Evolutionary conservation across 2,797 vertebrate species (phyloP), one percentile per base, ranked within the genome.

Genomic region (Silurus aristotelis): DNA sequence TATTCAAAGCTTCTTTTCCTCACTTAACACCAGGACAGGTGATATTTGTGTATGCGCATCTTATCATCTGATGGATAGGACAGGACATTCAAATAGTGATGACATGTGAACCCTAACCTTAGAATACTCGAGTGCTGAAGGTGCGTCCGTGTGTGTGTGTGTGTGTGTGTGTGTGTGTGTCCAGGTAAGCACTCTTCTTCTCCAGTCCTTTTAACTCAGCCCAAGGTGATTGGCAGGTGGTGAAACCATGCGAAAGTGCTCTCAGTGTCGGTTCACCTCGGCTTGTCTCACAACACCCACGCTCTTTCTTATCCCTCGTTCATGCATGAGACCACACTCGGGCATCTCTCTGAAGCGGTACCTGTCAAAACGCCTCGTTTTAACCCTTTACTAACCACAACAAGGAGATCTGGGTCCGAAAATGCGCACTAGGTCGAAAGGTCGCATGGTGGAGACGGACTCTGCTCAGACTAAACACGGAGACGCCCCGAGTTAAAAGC

Each of bases 221-320:
- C 82, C 66, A 5, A 55, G 84, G 90, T 92, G 93, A 93, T 83
- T 94, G 93, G 91, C 93, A 91, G 88, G 84, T 88, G 87, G 83
- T 88, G 91, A 92, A 93, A 93, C 91, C 91, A 88, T 80, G 87
- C 90, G 90, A 92, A 93, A 94, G 91, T 93, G 90, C 88, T 90
- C 92, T 93, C 90, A 88, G 88, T 89, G 87, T 91, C 88, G 89
- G 90, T 92, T 92, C 91, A 88, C 90, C 92, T 91, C 87, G 84
- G 60, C 89, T 86, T 83, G 83, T 87, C 89, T 92, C 89, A 91
- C 87, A 87, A 90, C 87, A 73, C 77, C 83, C 87, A 90, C 88
- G 85, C 87, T 87, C 81, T 85, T 38, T 83, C 56, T 88, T 64
- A 84, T 82, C 66, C 87, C 82, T 71, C 82, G 56, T 88, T 89